Conservation (phyloP, 2,113 vertebrate genomes). For the Corythornis cristatus region DNA sequence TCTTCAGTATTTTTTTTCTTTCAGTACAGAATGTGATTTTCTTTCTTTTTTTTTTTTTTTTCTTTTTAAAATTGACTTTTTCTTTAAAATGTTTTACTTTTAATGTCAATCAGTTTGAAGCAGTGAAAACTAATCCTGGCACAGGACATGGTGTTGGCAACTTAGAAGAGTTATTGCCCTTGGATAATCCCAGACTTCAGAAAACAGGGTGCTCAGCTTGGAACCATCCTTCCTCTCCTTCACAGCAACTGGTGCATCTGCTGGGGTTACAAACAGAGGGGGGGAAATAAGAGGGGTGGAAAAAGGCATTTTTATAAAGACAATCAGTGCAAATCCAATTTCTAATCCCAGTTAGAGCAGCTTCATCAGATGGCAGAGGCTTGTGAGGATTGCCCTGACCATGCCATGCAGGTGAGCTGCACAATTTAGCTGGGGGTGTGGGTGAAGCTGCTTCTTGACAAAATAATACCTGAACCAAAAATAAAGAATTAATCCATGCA, state of each 20-base stretch:
- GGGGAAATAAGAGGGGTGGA: background rate
- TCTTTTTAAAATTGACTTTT: background rate
- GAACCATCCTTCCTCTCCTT: background rate
- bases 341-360: background rate
- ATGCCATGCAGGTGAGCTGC: background rate
- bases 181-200: background rate
- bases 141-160: background rate
- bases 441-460: background rate
- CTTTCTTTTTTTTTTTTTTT: background rate
- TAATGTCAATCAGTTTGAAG: background rate
- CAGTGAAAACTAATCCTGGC: conserved; percentile 6
- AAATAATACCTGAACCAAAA: background rate
- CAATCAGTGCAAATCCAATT: background rate
- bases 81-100: background rate
- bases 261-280: background rate
- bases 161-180: background rate
- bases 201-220: background rate
- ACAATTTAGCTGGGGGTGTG: background rate
- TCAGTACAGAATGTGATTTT: background rate
- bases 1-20: background rate
- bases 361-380: background rate
- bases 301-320: background rate
- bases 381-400: background rate
- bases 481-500: background rate
- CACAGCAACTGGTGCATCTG: background rate